Evolutionary conservation across 2,888 invertebrate genomes (phyloP), one percentile per base, ranked within the genome.

Genomic region (Ditylenchus weischeri): DNA sequence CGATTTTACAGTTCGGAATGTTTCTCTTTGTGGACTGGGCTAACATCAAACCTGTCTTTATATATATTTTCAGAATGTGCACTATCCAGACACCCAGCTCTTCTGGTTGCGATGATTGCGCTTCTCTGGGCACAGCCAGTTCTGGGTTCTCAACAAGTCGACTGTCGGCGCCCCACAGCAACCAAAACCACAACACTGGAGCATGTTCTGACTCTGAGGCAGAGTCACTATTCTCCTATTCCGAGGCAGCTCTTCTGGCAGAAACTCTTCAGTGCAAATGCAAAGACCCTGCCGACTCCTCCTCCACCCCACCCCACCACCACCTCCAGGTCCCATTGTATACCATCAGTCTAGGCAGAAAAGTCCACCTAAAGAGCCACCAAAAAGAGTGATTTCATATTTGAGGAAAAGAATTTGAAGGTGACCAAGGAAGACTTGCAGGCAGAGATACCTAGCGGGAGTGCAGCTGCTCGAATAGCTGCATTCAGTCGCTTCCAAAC

Each of bases 351-450:
- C 68, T 11, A 38, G 62, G n/a, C 66, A 72, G 18, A 51, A 57
- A n/a, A 67, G 72, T 4, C 64, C 65, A 72, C 19, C 68, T n/a
- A 29, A 21, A 8, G 38, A 54, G 21, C 23, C 35, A 71, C 76
- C 15, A 75, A 69, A 35, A 75, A 76, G 51, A 65, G 71, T 36
- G 78, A 78, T 48, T 72, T 69, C 57, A 73, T 69, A 11, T 78
- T 78, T 57, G 78, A 78, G 62, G 74, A 74, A 23, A 71, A 73
- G 21, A 76, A 51, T 50, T 58, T 70, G 50, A 50, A 66, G 15
- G 70, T 70, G 15, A 69, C 66, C 13, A 66, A 69, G 35, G 70
- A 70, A 36, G 47, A 58, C 13, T 43, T 70, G 8, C 60, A 70
- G 49, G 36, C 71, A 11, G 70, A 70, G 57, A 70, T 70, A 23